Percentiles rank a stretch among this genome's conserved stretches.
Evolutionary conservation across 2,888 invertebrate species (phyloP).

Genomic region (Parascotia fuliginaria): DNA sequence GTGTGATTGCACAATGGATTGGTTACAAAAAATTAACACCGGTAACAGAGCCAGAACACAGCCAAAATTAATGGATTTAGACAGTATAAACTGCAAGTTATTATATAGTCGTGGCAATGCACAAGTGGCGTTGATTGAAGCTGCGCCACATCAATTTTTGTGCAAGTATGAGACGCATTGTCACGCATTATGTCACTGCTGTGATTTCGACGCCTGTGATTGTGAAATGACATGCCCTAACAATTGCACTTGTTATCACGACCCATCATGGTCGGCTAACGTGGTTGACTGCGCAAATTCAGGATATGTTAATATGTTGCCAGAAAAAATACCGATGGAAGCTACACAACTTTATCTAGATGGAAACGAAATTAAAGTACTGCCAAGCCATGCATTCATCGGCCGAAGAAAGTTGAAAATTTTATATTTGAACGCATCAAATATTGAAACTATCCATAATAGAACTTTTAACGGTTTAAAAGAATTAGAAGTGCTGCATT

Average conservation of each 20-base stretch:
- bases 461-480: conserved; percentile 94
- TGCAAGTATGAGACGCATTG: conserved; percentile 95
- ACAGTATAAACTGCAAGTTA: conserved; percentile 93
- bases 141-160: conserved; percentile 92
- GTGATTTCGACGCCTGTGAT: conserved; percentile 96
- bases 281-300: conserved; percentile 93
- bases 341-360: conserved; percentile 95
- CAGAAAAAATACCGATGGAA: conserved; percentile 95
- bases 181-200: conserved; percentile 94
- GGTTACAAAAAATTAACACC: conserved; percentile 93
- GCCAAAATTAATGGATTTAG: conserved; percentile 93
- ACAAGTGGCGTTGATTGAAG: conserved; percentile 91
- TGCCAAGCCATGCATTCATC: conserved; percentile 94
- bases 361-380: conserved; percentile 91
- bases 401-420: conserved; percentile 92
- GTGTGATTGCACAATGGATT: conserved; percentile 96
- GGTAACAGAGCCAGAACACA: conserved; percentile 91
- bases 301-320: conserved; percentile 89
- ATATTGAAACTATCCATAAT: conserved; percentile 92
- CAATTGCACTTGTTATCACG: conserved; percentile 95
- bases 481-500: conserved; percentile 90
- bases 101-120: conserved; percentile 91
- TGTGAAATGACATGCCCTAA: conserved; percentile 96
- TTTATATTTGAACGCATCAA: conserved; percentile 91
- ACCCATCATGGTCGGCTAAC: conserved; percentile 94